phyloP scores from a whole-genome alignment of 2,888 invertebrate species.

The Mellilla xanthometata region DNA sequence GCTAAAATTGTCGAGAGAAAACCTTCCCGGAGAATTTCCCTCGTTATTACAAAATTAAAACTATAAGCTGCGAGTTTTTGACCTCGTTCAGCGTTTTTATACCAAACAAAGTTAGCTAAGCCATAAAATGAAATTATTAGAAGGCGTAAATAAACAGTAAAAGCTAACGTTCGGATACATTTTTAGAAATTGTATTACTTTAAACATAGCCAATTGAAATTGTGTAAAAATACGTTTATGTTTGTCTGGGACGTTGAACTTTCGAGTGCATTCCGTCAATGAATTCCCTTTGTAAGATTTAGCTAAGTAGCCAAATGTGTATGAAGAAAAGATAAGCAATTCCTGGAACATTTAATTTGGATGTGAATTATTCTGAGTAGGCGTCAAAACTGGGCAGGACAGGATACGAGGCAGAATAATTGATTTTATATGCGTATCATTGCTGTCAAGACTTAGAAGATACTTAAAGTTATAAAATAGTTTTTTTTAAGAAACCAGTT shows the following conservation, averaged over 20 bases:
- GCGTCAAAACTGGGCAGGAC: no score
- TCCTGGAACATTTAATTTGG: no score
- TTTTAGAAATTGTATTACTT: neutral
- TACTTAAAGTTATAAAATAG: no score
- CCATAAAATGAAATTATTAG: slow-evolving; percentile 13
- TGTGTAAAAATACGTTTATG: no score
- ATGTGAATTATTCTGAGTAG: no score
- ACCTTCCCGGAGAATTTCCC: slow-evolving; percentile 27
- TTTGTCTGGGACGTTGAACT: slow-evolving; percentile 2
- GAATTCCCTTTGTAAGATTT: neutral
- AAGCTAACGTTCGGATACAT: neutral
- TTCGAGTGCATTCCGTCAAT: neutral
- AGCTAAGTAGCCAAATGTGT: no score
- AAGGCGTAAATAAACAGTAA: slow-evolving; percentile 1
- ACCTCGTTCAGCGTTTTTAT: slow-evolving; percentile 19
- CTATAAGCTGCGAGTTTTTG: slow-evolving; percentile 32
- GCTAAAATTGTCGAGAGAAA: slow-evolving; percentile 16
- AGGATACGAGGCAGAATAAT: no score
- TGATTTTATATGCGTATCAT: no score
- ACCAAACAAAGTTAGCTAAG: slow-evolving; percentile 16
- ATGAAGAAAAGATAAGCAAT: no score
- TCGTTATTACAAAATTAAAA: slow-evolving; percentile 35
- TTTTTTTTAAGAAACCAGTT: no score
- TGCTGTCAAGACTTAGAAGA: no score
- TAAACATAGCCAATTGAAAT: no score